phyloP scores from a whole-genome alignment of 2,888 invertebrate species.

The Mantis religiosa region DNA sequence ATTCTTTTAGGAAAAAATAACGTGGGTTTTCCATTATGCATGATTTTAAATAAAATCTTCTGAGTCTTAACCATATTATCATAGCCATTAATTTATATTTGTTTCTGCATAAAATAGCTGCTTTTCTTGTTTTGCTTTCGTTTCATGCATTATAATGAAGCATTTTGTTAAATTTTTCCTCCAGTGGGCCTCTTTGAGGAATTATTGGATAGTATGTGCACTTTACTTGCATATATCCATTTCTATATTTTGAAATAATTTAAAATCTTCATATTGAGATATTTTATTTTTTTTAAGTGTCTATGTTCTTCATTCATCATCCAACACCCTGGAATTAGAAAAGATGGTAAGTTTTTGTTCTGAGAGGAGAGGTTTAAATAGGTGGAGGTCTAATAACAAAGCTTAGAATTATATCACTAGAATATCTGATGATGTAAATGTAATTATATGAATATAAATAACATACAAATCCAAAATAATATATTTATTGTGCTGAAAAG shows the following conservation, averaged over 20 bases:
- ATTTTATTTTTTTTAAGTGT: neutral
- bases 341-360: neutral
- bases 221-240: too few species aligned
- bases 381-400: neutral
- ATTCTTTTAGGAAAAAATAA: neutral
- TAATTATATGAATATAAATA: neutral
- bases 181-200: too few species aligned
- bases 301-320: neutral
- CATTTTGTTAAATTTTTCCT: too few species aligned
- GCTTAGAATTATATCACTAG: neutral
- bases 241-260: neutral
- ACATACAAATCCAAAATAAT: neutral
- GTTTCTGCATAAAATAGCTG: too few species aligned
- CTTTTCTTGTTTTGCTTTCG: too few species aligned
- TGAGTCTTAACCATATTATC: too few species aligned
- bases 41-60: too few species aligned
- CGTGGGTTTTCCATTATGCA: too few species aligned
- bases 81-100: too few species aligned
- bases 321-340: neutral
- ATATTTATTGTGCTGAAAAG: neutral
- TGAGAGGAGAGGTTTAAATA: neutral
- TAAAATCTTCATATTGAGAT: neutral
- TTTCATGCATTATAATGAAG: too few species aligned
- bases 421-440: neutral
- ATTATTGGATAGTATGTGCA: too few species aligned